These are phyloP conservation scores for Drosophila parthenogenetica DNA, from an alignment of 2,888 invertebrate species.

Conservation along the genomic window DNA sequence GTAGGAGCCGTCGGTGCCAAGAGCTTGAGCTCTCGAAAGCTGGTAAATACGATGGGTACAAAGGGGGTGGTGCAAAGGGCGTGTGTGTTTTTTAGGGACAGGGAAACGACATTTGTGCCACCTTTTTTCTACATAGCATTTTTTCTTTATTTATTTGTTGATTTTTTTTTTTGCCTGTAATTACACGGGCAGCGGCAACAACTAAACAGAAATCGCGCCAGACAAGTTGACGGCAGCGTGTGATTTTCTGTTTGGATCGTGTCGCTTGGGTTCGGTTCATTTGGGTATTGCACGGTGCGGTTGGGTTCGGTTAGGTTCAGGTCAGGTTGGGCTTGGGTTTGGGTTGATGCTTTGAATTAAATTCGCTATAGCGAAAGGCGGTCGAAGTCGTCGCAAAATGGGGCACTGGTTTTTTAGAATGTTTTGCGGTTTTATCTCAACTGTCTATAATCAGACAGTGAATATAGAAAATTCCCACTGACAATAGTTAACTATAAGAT, in stretches of 20 bases:
- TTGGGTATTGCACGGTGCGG: conserved; percentile 8
- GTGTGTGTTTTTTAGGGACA: conserved; percentile 38
- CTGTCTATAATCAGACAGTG: conserved; percentile 15
- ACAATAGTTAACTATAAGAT: conserved; percentile 6
- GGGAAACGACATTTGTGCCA: conserved; percentile 75
- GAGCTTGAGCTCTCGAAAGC: conserved; percentile 44
- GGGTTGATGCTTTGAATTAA: conserved; percentile 2
- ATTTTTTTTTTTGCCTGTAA: conserved; percentile 63
- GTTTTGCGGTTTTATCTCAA: conserved; percentile 19
- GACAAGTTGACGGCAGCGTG: conserved; percentile 78
- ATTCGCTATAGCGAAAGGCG: conserved; percentile 1
- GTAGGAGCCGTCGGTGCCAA: conserved; percentile 59
- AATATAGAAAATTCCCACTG: conserved; percentile 13
- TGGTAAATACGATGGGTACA: conserved; percentile 16
- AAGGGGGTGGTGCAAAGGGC: conserved; percentile 19
- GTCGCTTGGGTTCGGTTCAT: conserved; percentile 22
- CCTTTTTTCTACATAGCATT: conserved; percentile 49
- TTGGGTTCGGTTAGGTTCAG: conserved; percentile 1
- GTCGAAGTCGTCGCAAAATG: conserved; percentile 9
- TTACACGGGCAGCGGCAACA: conserved; percentile 66
- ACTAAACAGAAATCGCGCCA: conserved; percentile 73
- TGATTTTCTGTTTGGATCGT: conserved; percentile 64
- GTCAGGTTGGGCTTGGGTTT: conserved; percentile 12
- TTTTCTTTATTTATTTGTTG: conserved; percentile 1
- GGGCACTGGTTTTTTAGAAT: conserved; percentile 34